phyloP scores from a whole-genome alignment of 2,888 invertebrate species.

The Autographa gamma region DNA sequence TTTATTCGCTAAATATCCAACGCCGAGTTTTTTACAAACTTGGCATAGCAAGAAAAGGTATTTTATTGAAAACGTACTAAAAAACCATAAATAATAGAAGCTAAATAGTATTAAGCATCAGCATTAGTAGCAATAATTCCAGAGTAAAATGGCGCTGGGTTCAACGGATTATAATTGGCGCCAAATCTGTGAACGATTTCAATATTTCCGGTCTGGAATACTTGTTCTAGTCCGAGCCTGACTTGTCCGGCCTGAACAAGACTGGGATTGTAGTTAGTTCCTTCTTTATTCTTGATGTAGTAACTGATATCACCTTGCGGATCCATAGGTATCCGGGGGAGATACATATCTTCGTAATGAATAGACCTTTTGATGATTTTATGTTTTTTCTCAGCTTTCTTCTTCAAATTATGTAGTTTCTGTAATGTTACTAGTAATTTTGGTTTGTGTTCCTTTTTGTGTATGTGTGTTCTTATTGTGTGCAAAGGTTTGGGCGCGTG shows the following conservation, averaged over 20 bases:
- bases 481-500: conserved; percentile 61
- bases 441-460: conserved; percentile 49
- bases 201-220: conserved; percentile 72
- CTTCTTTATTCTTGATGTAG: conserved; percentile 72
- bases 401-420: conserved; percentile 49
- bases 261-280: conserved; percentile 62
- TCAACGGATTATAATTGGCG: conserved; percentile 73
- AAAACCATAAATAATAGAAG: too few relatives aligned
- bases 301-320: conserved; percentile 75
- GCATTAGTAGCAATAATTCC: conserved; percentile 51
- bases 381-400: conserved; percentile 44
- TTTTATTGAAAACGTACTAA: too few relatives aligned
- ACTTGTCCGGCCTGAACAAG: conserved; percentile 65
- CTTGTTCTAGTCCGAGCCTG: conserved; percentile 64
- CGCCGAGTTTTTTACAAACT: too few relatives aligned
- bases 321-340: conserved; percentile 62
- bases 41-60: too few relatives aligned
- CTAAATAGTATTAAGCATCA: conserved; percentile 50
- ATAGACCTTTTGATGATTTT: conserved; percentile 55
- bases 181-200: conserved; percentile 71
- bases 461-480: conserved; percentile 52
- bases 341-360: conserved; percentile 58
- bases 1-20: too few relatives aligned
- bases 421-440: conserved; percentile 60
- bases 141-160: conserved; percentile 57